A percentile compares a stretch with the other conserved stretches of the same genome.
phyloP scores from a whole-genome alignment of 2,113 vertebrate genomes.

The Petrocephalus microphthalmus region DNA sequence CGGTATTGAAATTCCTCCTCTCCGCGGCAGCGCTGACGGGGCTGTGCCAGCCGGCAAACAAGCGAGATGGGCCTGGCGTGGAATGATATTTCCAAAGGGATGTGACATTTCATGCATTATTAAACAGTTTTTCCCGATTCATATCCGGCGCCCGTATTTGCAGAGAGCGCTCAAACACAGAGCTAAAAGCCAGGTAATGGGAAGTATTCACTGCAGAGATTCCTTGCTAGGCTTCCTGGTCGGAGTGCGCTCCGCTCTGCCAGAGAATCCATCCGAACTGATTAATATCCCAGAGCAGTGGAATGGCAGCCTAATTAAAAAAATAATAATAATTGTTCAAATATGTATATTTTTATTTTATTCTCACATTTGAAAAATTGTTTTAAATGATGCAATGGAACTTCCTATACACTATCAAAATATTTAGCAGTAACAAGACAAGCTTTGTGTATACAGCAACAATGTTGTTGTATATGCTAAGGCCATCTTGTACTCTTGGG shows the following conservation, averaged over 20 bases:
- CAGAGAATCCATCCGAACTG: neutral
- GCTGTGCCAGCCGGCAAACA: constrained; percentile 16
- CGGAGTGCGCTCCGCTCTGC: neutral
- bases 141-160: constrained; percentile 35
- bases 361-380: neutral
- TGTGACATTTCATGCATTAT: constrained; percentile 43
- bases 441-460: neutral
- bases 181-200: constrained; percentile 13
- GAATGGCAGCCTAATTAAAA: neutral
- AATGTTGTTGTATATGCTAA: neutral
- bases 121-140: constrained; percentile 31
- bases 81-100: constrained; percentile 43
- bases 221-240: neutral
- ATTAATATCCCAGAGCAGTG: neutral
- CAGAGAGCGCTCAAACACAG: constrained; percentile 1
- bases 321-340: neutral
- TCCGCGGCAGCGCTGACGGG: neutral
- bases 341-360: too few relatives aligned
- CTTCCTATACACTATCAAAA: neutral
- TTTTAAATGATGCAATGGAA: neutral
- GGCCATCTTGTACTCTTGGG: too few relatives aligned
- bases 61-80: constrained; percentile 1
- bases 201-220: neutral
- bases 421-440: neutral
- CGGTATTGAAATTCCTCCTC: constrained; percentile 7